Conservation (phyloP, 2,888 invertebrate species). For the Ametastegia equiseti region DNA sequence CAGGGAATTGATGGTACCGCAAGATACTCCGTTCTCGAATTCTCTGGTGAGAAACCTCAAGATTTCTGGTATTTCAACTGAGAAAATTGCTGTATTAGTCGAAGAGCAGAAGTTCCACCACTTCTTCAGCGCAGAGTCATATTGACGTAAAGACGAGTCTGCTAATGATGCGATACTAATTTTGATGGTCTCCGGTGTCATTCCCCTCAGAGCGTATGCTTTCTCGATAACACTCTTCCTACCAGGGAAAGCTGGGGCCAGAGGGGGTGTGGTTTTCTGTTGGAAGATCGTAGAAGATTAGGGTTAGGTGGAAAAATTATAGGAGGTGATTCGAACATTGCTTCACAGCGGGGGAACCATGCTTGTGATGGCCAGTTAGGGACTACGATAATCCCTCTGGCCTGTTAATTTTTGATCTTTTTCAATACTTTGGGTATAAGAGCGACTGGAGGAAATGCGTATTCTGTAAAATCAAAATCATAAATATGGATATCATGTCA, state of each 20-base stretch:
- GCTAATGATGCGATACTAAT: slow-evolving; percentile 46
- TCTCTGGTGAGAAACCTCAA: slow-evolving; percentile 49
- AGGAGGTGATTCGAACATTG: slow-evolving; percentile 48
- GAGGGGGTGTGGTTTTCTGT: slow-evolving; percentile 45
- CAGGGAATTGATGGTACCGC: slow-evolving; percentile 12
- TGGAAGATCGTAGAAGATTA: slow-evolving; percentile 24
- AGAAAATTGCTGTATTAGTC: slow-evolving; percentile 28
- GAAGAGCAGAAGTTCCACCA: slow-evolving; percentile 51
- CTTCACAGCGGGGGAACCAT: slow-evolving; percentile 53
- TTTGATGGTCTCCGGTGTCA: slow-evolving; percentile 42
- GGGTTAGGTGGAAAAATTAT: slow-evolving; percentile 50
- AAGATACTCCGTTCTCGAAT: not conserved
- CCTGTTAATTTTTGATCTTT: slow-evolving; percentile 51
- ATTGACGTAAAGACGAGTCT: slow-evolving; percentile 47
- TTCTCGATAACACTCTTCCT: slow-evolving; percentile 48
- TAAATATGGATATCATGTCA: no score
- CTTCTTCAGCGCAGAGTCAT: slow-evolving; percentile 49
- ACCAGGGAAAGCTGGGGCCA: slow-evolving; percentile 50
- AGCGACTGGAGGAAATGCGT: slow-evolving; percentile 55
- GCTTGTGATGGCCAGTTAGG: slow-evolving; percentile 56
- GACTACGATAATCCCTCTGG: slow-evolving; percentile 52
- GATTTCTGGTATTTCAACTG: slow-evolving; percentile 44
- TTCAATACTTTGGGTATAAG: slow-evolving; percentile 50
- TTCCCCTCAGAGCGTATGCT: slow-evolving; percentile 32
- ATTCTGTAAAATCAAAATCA: slow-evolving; percentile 49